Evolutionary conservation across 2,113 vertebrate species (phyloP).

Genomic region (Heterochromis multidens): DNA sequence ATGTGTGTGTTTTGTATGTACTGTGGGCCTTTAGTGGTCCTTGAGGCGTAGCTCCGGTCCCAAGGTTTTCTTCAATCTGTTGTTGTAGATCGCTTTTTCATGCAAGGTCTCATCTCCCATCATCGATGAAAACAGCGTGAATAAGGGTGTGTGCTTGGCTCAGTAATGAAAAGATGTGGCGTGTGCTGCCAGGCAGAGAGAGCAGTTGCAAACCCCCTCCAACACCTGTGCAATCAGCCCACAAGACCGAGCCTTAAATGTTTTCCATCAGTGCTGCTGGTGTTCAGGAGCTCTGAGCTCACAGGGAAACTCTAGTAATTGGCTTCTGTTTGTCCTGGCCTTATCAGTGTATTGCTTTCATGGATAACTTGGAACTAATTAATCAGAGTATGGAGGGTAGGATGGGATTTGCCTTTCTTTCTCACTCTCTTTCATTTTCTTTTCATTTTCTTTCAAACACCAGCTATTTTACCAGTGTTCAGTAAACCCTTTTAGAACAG

Average conservation of each 20-base stretch:
- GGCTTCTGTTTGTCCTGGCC: slow-evolving; percentile 67
- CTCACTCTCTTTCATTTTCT: background rate
- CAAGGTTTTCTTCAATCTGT: slow-evolving; percentile 29
- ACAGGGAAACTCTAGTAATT: slow-evolving; percentile 59
- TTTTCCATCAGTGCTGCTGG: slow-evolving; percentile 42
- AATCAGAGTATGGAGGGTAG: slow-evolving; percentile 47
- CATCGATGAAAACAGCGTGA: slow-evolving; percentile 25
- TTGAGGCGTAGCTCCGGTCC: background rate
- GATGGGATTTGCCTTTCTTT: slow-evolving; percentile 41
- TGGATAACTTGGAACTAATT: slow-evolving; percentile 74
- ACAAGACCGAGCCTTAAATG: slow-evolving; percentile 34
- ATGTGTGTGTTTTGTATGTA: background rate
- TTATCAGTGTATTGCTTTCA: slow-evolving; percentile 75
- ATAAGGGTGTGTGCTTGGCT: slow-evolving; percentile 23
- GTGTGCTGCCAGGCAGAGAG: slow-evolving; percentile 15
- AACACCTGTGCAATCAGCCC: slow-evolving; percentile 60
- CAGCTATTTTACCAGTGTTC: background rate
- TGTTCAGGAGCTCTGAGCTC: slow-evolving; percentile 37
- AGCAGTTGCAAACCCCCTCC: slow-evolving; percentile 3
- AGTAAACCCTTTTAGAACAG: slow-evolving; percentile 10
- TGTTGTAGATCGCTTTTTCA: slow-evolving; percentile 26
- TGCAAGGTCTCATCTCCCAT: slow-evolving; percentile 17
- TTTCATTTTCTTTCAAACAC: slow-evolving; percentile 31
- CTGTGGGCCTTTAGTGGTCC: background rate
- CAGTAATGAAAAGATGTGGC: slow-evolving; percentile 32